Percentiles rank a stretch among this genome's conserved stretches.
These are phyloP conservation scores for Ictalurus punctatus DNA, from an alignment of 2,113 vertebrate species.

Conservation along the genomic window DNA sequence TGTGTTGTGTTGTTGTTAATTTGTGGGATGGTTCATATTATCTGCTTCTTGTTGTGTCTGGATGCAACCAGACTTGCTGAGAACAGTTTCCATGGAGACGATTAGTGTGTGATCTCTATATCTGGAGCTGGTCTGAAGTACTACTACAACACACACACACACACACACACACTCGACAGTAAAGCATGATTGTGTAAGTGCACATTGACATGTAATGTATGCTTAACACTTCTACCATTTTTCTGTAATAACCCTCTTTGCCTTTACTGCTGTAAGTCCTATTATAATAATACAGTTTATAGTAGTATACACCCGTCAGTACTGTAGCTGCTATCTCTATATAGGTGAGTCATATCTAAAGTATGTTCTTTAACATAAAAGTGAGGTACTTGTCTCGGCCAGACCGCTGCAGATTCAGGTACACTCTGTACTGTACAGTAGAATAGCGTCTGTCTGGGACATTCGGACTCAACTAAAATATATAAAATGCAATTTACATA, in stretches of 20 bases:
- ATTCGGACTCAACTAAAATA: background rate
- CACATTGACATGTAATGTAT: background rate
- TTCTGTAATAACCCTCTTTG: background rate
- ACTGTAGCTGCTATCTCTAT: background rate
- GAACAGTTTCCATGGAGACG: constrained; percentile 47
- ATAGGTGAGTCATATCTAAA: background rate
- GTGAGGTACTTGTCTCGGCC: background rate
- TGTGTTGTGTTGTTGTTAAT: constrained; percentile 18
- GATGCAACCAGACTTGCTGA: constrained; percentile 25
- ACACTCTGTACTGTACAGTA: background rate
- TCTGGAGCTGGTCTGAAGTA: constrained; percentile 31
- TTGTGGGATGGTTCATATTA: constrained; percentile 51
- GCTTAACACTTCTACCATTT: background rate
- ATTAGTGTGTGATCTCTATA: constrained; percentile 41
- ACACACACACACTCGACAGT: background rate
- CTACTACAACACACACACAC: constrained; percentile 13
- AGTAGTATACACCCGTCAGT: background rate
- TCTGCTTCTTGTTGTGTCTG: constrained; percentile 37
- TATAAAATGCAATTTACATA: background rate
- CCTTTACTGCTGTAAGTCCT: background rate
- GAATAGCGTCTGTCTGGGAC: background rate
- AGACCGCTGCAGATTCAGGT: background rate
- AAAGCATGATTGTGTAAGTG: background rate
- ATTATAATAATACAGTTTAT: background rate
- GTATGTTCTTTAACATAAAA: background rate